A percentile compares a stretch with the other conserved stretches of the same genome.
phyloP scores from a whole-genome alignment of 2,113 vertebrate species.

The Bubo blakistoni region DNA sequence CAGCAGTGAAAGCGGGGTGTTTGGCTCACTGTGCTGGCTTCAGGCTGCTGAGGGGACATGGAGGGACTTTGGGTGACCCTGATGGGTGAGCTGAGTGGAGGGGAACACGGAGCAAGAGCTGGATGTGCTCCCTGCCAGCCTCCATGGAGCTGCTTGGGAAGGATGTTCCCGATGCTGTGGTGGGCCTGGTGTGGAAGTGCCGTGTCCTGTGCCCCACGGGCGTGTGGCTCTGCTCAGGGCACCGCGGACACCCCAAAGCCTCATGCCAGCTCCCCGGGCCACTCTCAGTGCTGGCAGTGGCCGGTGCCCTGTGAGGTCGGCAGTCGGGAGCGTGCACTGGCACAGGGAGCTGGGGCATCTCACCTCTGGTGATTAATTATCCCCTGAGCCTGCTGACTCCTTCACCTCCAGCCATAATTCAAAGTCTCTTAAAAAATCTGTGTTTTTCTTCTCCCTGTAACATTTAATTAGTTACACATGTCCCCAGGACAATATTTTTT shows the following conservation, averaged over 20 bases:
- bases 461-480: slow-evolving; percentile 64
- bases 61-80: background rate
- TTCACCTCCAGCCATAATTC: slow-evolving; percentile 63
- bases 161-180: fast-evolving
- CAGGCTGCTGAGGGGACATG: background rate
- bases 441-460: slow-evolving; percentile 53
- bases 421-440: slow-evolving; percentile 10
- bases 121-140: fast-evolving
- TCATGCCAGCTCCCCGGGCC: background rate
- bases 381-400: slow-evolving; percentile 40
- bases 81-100: fast-evolving
- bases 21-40: background rate
- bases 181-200: background rate
- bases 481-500: background rate
- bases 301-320: background rate
- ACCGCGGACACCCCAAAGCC: background rate
- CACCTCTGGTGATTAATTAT: slow-evolving; percentile 59
- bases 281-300: background rate
- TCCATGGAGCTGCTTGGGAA: background rate
- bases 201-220: background rate
- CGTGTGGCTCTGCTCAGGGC: background rate
- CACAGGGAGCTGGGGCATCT: background rate
- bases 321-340: background rate
- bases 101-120: fast-evolving
- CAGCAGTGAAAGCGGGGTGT: fast-evolving